These are phyloP conservation scores for Molothrus ater DNA, from an alignment of 2,797 vertebrate species.

Conservation along the genomic window DNA sequence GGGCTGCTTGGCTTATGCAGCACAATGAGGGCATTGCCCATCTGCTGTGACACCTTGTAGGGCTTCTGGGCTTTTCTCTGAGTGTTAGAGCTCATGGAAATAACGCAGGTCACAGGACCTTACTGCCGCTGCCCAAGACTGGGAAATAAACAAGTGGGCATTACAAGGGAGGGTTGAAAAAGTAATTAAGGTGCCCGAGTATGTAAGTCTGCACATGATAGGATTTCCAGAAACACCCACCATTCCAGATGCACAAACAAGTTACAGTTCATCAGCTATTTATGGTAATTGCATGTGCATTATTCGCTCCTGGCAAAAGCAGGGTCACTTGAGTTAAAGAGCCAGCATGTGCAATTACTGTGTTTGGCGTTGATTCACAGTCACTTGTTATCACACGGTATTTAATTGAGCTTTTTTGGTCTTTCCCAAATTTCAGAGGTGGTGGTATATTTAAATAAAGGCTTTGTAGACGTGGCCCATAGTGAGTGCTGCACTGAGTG, in stretches of 20 bases:
- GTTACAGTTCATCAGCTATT: conserved; percentile 31
- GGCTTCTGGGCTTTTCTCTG: background rate
- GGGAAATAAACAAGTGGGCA: background rate
- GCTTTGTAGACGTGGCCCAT: background rate
- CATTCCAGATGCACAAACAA: background rate
- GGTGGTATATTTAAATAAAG: background rate
- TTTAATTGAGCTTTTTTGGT: background rate
- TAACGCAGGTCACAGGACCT: background rate
- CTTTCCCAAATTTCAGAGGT: background rate
- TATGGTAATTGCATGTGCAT: conserved; percentile 33
- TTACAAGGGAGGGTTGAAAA: background rate
- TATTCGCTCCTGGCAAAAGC: conserved; percentile 32
- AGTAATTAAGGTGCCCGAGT: background rate
- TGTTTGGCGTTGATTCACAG: background rate
- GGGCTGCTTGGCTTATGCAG: background rate
- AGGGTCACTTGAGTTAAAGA: conserved; percentile 52
- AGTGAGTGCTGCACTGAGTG: accelerated
- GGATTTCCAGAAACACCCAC: conserved; percentile 41
- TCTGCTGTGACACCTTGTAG: background rate
- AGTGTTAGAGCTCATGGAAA: background rate
- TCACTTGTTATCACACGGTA: background rate
- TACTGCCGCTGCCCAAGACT: accelerated
- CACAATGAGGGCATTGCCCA: accelerated
- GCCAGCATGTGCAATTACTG: background rate
- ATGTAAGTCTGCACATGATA: background rate